phyloP scores from a whole-genome alignment of 1,140 invertebrate species.

The Drosophila kepulauana region DNA sequence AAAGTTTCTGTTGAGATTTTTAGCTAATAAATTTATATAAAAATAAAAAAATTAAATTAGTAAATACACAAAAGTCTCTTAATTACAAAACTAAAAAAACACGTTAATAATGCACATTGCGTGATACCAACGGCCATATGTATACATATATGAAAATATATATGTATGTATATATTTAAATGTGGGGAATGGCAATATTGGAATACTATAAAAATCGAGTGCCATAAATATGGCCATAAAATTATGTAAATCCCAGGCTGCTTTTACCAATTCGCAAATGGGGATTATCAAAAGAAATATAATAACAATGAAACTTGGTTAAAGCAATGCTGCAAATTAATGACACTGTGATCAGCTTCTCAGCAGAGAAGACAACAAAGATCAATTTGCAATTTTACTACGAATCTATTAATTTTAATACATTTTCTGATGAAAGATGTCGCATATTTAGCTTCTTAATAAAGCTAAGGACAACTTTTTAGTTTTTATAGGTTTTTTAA shows the following conservation, averaged over 20 bases:
- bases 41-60: constrained; percentile 59
- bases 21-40: constrained; percentile 68
- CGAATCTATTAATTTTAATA: no score
- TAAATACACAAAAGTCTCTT: constrained; percentile 41
- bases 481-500: no score
- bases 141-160: background rate
- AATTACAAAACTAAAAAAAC: constrained; percentile 19
- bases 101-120: constrained; percentile 10
- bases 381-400: background rate
- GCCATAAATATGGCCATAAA: constrained; percentile 21
- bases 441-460: no score
- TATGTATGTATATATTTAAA: background rate
- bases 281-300: constrained; percentile 14
- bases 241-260: constrained; percentile 33
- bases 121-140: constrained; percentile 12
- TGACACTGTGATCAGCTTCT: constrained; percentile 14
- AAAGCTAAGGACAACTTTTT: no score
- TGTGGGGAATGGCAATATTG: constrained; percentile 10
- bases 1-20: constrained; percentile 80
- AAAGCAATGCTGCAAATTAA: constrained; percentile 8
- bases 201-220: constrained; percentile 27
- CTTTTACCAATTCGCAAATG: constrained; percentile 10
- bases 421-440: no score
- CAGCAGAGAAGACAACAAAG: background rate
- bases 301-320: constrained; percentile 33